Conservation (phyloP, 2,113 vertebrate species). For the Bubo bubo region DNA sequence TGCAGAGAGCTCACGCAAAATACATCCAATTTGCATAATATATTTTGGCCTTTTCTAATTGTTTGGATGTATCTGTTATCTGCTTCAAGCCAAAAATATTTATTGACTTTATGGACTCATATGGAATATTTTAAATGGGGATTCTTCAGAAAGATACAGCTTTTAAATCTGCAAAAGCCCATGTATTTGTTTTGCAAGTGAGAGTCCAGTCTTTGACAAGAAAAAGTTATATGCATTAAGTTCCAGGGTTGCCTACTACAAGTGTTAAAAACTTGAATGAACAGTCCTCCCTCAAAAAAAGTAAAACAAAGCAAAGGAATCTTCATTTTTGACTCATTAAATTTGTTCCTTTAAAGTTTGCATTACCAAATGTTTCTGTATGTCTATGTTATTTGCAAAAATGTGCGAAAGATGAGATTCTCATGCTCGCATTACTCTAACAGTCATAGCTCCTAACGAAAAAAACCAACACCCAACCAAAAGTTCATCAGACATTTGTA, state of each 20-base stretch:
- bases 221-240: not conserved
- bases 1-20: conserved; percentile 9
- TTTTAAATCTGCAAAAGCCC: not conserved
- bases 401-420: not conserved
- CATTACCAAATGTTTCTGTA: not conserved
- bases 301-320: not conserved
- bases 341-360: not conserved
- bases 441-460: not conserved
- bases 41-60: conserved; percentile 60
- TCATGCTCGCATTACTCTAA: not conserved
- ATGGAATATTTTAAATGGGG: not conserved
- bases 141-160: not conserved
- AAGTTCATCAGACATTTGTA: not conserved
- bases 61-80: conserved; percentile 11
- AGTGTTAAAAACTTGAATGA: not conserved
- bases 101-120: not conserved
- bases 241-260: not conserved
- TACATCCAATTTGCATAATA: conserved; percentile 38
- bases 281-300: not conserved
- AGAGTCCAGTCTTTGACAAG: not conserved
- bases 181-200: not conserved
- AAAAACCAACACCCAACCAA: not conserved
- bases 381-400: not conserved
- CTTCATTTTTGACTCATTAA: not conserved
- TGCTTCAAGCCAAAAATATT: conserved; percentile 20